Conservation (phyloP, 2,113 vertebrate genomes). For the Pollimyrus isidori region DNA sequence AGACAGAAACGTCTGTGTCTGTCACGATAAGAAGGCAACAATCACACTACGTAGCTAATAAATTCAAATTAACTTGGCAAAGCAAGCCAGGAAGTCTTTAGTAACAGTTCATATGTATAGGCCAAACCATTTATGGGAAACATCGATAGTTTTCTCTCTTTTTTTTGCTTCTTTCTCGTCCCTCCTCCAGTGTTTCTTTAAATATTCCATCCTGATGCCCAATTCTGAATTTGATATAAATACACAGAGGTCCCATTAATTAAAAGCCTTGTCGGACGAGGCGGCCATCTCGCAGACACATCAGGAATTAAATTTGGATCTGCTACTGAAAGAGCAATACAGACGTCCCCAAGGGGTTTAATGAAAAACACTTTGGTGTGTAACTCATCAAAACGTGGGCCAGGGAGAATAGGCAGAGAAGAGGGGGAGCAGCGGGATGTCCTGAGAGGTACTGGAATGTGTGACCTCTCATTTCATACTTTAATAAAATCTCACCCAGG, state of each 20-base stretch:
- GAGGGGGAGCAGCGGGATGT: conserved; percentile 59
- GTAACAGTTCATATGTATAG: conserved; percentile 85
- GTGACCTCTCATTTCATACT: conserved; percentile 72
- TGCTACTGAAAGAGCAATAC: conserved; percentile 57
- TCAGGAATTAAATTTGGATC: conserved; percentile 65
- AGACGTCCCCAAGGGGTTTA: conserved; percentile 60
- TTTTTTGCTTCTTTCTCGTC: neutral
- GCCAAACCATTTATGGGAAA: conserved; percentile 53
- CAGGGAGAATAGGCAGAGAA: conserved; percentile 41
- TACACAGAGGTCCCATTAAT: conserved; percentile 56
- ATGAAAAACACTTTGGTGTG: conserved; percentile 68
- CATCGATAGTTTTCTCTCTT: neutral
- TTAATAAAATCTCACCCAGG: conserved; percentile 74
- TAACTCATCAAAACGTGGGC: conserved; percentile 53
- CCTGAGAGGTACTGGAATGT: conserved; percentile 56
- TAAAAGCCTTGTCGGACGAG: conserved; percentile 58
- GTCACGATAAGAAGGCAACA: conserved; percentile 85
- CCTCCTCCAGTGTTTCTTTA: conserved; percentile 42
- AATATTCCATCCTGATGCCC: conserved; percentile 46
- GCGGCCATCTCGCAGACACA: conserved; percentile 59
- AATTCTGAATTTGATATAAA: conserved; percentile 55
- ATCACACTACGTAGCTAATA: conserved; percentile 88
- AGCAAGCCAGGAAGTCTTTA: conserved; percentile 86
- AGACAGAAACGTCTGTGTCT: conserved; percentile 79
- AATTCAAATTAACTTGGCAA: conserved; percentile 86